Conservation (phyloP, 2,797 vertebrate species). For the Crocidura indochinensis region DNA sequence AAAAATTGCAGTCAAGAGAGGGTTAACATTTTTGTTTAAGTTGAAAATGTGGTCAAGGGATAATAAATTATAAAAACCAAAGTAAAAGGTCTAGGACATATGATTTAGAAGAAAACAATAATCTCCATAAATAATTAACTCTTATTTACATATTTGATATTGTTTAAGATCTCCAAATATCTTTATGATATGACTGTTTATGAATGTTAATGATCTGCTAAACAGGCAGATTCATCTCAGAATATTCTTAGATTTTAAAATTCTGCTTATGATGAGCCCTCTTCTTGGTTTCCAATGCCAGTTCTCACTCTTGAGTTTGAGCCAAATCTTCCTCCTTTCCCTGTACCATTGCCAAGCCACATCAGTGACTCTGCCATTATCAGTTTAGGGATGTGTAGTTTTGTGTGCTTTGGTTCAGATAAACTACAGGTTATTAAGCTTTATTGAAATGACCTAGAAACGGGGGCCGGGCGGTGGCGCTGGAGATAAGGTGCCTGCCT, state of each 20-base stretch:
- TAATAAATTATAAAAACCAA: slow-evolving; percentile 33
- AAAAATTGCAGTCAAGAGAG: slow-evolving; percentile 22
- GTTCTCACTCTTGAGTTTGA: not conserved
- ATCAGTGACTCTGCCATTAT: not conserved
- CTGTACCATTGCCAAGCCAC: not conserved
- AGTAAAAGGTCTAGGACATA: not conserved
- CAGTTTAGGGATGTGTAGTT: not conserved
- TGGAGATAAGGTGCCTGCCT: too few species aligned
- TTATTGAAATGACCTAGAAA: not conserved
- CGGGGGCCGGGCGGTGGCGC: too few species aligned
- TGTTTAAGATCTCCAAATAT: not conserved
- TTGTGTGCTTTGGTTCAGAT: not conserved
- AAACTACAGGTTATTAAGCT: not conserved
- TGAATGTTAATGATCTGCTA: not conserved
- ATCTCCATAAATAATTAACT: not conserved
- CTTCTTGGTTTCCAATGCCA: not conserved
- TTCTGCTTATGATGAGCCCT: not conserved
- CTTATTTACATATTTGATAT: not conserved
- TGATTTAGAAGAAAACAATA: slow-evolving; percentile 44
- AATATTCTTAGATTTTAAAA: not conserved
- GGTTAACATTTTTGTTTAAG: slow-evolving; percentile 27
- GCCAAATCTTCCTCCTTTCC: not conserved
- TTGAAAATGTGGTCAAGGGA: not conserved
- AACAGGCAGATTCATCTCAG: not conserved
- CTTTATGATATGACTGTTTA: not conserved